Evolutionary conservation across 1,140 invertebrate species (phyloP).

Genomic region (Teleogryllus occipitalis): DNA sequence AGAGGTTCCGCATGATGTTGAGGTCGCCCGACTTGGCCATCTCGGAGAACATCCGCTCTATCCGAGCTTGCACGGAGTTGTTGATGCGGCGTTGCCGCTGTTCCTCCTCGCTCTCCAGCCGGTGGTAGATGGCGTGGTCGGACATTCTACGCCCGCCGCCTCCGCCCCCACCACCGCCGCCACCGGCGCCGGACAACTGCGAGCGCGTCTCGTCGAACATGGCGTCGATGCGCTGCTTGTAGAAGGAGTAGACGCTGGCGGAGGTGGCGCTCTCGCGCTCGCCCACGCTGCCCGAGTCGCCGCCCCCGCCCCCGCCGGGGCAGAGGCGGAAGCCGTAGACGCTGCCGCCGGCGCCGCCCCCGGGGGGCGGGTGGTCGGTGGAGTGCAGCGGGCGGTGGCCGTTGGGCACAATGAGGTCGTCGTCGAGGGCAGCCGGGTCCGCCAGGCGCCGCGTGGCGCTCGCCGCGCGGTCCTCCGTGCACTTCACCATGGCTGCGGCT

Average conservation of each 20-base stretch:
- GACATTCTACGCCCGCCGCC: not conserved
- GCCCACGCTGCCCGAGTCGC: not conserved
- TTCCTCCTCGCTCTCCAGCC: conserved; percentile 9
- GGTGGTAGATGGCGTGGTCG: not conserved
- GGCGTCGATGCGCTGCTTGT: conserved; percentile 73
- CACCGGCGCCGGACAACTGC: conserved; percentile 22
- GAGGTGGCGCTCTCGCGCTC: conserved; percentile 16
- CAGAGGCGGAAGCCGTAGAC: not conserved
- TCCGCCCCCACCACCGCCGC: not conserved
- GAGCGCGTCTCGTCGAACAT: conserved; percentile 62
- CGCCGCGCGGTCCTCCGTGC: not conserved
- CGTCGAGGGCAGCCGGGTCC: not conserved
- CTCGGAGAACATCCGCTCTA: conserved; percentile 77
- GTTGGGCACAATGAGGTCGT: not conserved
- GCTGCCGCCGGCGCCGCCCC: not conserved
- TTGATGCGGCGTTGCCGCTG: conserved; percentile 24
- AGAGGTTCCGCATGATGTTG: conserved; percentile 12
- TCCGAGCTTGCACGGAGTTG: conserved; percentile 72
- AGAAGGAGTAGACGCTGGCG: conserved; percentile 53
- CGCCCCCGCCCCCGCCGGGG: not conserved
- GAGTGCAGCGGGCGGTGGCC: not conserved
- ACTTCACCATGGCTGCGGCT: conserved; percentile 10
- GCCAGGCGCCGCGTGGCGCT: too few species aligned
- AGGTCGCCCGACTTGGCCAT: conserved; percentile 41
- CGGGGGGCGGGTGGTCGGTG: too few species aligned